Evolutionary conservation across 2,888 invertebrate species (phyloP), one percentile per base, ranked within the genome.

Genomic region (Melieria crassipennis): DNA sequence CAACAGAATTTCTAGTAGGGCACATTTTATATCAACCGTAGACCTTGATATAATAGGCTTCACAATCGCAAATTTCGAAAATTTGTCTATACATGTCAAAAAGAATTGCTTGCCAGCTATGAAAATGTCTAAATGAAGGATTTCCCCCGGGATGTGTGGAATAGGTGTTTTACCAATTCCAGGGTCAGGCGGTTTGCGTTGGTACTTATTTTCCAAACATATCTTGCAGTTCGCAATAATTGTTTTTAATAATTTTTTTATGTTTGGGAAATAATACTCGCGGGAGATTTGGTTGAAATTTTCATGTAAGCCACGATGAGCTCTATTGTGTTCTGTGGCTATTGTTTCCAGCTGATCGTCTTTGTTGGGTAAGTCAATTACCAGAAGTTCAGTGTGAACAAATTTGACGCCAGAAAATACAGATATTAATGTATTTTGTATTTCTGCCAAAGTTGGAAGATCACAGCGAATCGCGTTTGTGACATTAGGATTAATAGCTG

Each of bases 331-430:
- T 46, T 71, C 67, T 2, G 55, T 65, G 10, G 43, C 16, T 56
- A 68, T 58, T 13, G 64, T 62, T 72, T 75, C 73, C 50, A 67
- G 48, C 56, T 73, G 72, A 30, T 72, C 69, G 50, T 75, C 62
- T 60, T 50, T 52, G 47, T 73, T 72, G 46, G 64, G 47, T 10
- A 48, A 10, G n/a, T 72, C 52, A 7, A 65, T 65, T 50, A n/a
- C n/a, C n/a, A n/a, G n/a, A n/a, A n/a, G n/a, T n/a, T n/a, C n/a
- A n/a, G n/a, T n/a, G n/a, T 65, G 64, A 46, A 65, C 45, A 62
- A 75, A 75, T 70, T 73, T 73, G n/a, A 73, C 69, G 4, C 71
- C 72, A 46, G 75, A 66, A 71, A 62, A 68, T 13, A n/a, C 10
- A 1, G 61, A 60, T 13, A 70, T 9, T 48, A 67, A 16, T 13